These are phyloP conservation scores for Cyanoliseus patagonus DNA, from an alignment of 2,113 vertebrate species.

Conservation along the genomic window DNA sequence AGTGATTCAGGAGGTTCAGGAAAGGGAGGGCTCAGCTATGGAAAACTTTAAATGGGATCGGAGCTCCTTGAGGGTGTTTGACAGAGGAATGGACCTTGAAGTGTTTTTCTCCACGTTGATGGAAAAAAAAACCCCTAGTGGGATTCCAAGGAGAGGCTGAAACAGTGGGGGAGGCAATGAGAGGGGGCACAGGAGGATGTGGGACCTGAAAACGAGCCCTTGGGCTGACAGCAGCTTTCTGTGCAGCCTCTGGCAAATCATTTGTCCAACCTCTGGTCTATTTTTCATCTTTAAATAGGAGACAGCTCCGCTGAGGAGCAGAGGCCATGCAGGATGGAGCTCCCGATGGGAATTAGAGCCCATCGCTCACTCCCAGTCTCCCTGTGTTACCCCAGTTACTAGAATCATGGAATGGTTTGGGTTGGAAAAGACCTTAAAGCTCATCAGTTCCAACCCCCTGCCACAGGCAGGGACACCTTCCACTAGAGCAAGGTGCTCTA, in stretches of 20 bases:
- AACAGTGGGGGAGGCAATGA: fast-evolving
- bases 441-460: no score
- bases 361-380: neutral
- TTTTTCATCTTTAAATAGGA: neutral
- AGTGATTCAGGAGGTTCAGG: neutral
- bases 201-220: neutral
- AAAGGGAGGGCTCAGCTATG: neutral
- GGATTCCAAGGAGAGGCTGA: neutral
- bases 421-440: no score
- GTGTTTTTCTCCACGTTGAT: neutral
- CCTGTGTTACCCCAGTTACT: no score
- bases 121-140: neutral
- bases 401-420: no score
- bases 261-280: neutral
- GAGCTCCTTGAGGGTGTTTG: neutral
- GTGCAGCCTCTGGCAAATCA: neutral
- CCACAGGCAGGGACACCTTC: no score
- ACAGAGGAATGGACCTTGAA: neutral
- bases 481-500: neutral
- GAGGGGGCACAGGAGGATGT: neutral
- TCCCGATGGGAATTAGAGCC: neutral
- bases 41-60: neutral
- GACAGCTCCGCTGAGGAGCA: neutral
- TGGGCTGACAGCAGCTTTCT: neutral
- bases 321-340: neutral